Evolutionary conservation across 1,140 invertebrate genomes (phyloP), one percentile per base, ranked within the genome.

Genomic region (Sesamia nonagrioides): DNA sequence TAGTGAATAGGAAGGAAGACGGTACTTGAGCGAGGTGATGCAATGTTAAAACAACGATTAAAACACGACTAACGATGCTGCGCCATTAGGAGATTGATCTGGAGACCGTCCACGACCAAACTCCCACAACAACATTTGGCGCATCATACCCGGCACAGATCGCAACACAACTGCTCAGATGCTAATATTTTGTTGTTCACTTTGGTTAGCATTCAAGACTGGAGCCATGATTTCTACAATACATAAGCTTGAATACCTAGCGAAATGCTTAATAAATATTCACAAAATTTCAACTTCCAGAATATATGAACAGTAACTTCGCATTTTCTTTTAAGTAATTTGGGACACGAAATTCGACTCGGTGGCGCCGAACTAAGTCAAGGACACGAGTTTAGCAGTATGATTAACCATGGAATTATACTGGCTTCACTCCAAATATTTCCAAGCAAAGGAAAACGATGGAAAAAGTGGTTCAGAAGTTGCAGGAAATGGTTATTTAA

Each of bases 351-450:
- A 37, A 63, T 50, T n/a, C 1, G 42, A 37, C 3, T 50, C 37
- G 1, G 7, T 35, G 27, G 6, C 21, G 48, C 50, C 4, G 33
- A 71, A 71, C 54, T 18, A 54, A 54, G 68, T 52, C 68, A 71
- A 71, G 48, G 68, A 52, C 68, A 27, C 37, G 21, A 71, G n/a
- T n/a, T 7, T 9, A 71, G 8, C 15, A 45, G 15, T 18, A 37
- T 17, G 50, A 71, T 71, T 71, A 71, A 71, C 33, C 7, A 13
- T 50, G 33, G 27, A 54, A 71, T 54, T 37, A 54, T 54, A 4
- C 35, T 66, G 68, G 68, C 68, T 54, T 11, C 48, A 71, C 15
- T 71, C 68, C 48, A 71, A 71, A 54, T 54, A 48, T 71, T 52
- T 54, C n/a, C 68, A 71, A 48, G 68, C 48, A 40, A 66, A 58